Percentiles rank a stretch among this genome's conserved stretches.
phyloP scores from a whole-genome alignment of 1,140 invertebrate genomes.

The Papilio polyxenes region DNA sequence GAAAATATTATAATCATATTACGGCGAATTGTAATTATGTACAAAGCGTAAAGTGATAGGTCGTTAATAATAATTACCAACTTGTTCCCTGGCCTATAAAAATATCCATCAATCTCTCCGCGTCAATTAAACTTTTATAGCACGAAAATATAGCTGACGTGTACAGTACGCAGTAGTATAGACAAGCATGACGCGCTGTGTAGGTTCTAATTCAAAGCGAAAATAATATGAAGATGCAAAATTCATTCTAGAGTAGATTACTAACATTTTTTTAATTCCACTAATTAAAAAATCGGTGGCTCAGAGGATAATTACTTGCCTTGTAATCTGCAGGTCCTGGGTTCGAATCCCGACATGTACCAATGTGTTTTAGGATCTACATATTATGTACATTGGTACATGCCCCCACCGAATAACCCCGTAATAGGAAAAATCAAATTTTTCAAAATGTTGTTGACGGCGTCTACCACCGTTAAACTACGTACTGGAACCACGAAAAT shows the following conservation, averaged over 20 bases:
- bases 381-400: no score
- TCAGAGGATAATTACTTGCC: no score
- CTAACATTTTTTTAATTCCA: no score
- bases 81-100: background rate
- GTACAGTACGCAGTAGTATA: background rate
- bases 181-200: background rate
- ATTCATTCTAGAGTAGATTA: background rate
- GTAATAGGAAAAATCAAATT: no score
- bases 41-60: background rate
- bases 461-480: no score
- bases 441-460: no score
- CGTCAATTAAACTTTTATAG: constrained; percentile 14
- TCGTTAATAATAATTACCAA: constrained; percentile 21
- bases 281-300: no score
- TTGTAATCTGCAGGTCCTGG: no score
- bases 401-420: no score
- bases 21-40: background rate
- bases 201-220: background rate
- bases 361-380: no score
- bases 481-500: no score
- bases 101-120: constrained; percentile 20
- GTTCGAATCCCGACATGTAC: no score
- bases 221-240: background rate
- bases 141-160: background rate
- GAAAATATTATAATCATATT: background rate